Evolutionary conservation across 53 echinoderm and acorn worm genomes (phyloP).

Genomic region (Astropecten irregularis): DNA sequence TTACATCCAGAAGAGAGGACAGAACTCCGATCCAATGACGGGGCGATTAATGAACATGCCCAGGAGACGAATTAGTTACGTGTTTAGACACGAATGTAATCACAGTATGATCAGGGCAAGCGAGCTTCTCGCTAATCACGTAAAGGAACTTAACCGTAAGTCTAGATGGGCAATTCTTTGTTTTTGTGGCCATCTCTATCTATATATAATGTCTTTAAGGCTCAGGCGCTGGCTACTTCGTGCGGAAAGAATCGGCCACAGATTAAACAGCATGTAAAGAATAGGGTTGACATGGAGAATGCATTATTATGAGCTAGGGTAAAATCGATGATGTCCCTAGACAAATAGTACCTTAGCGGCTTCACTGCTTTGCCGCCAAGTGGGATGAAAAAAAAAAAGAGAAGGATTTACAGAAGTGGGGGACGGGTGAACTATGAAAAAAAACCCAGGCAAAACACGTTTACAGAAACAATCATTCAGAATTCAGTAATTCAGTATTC

Average conservation of each 20-base stretch:
- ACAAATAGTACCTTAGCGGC: background rate
- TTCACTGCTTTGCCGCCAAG: background rate
- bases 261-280: slow-evolving; percentile 3
- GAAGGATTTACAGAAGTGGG: no score
- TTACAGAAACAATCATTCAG: slow-evolving; percentile 1
- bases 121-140: background rate
- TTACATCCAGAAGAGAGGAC: no score
- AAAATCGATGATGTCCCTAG: background rate
- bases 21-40: no score
- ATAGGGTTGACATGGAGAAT: background rate
- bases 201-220: no score
- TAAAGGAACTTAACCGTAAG: no score
- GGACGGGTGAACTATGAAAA: no score
- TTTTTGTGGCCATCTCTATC: no score
- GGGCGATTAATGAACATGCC: no score
- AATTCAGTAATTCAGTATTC: background rate
- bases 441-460: no score
- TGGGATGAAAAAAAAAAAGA: background rate
- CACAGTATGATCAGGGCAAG: background rate
- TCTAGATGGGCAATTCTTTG: no score
- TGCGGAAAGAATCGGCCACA: background rate
- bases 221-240: no score
- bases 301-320: background rate
- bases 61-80: slow-evolving; percentile 29
- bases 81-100: slow-evolving; percentile 9